Evolutionary conservation across 1,140 invertebrate species (phyloP).

Genomic region (Arion vulgaris): DNA sequence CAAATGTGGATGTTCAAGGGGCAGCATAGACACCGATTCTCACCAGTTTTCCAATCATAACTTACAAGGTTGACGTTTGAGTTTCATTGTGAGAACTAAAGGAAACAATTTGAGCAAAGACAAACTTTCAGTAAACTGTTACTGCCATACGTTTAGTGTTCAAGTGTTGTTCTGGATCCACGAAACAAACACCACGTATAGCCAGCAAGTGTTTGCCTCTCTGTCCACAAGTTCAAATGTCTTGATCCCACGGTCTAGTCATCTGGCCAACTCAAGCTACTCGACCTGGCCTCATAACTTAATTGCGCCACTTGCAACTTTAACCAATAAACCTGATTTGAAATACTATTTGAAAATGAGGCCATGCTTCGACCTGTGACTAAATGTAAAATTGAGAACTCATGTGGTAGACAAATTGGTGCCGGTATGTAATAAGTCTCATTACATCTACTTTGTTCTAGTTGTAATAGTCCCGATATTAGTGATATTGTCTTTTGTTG

Average conservation of each 20-base stretch:
- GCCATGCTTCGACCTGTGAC: no score
- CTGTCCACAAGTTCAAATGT: neutral
- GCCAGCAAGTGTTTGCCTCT: neutral
- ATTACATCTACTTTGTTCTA: no score
- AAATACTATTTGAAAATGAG: no score
- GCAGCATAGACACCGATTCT: no score
- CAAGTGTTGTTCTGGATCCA: neutral
- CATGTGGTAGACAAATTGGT: neutral
- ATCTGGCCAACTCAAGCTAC: neutral
- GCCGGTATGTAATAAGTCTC: no score
- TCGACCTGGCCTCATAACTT: neutral
- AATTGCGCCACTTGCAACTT: neutral
- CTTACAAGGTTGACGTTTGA: no score
- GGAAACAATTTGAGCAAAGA: neutral
- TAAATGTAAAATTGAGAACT: no score
- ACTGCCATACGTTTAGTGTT: neutral
- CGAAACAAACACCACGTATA: neutral
- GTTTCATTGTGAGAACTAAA: no score
- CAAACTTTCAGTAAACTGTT: neutral
- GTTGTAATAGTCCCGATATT: no score
- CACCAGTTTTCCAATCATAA: no score
- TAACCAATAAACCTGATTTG: neutral
- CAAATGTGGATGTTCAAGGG: no score
- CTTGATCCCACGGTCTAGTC: neutral
- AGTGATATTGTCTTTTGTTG: no score